Evolutionary conservation across 2,888 invertebrate species (phyloP).

Genomic region (Agrilus biguttatus): DNA sequence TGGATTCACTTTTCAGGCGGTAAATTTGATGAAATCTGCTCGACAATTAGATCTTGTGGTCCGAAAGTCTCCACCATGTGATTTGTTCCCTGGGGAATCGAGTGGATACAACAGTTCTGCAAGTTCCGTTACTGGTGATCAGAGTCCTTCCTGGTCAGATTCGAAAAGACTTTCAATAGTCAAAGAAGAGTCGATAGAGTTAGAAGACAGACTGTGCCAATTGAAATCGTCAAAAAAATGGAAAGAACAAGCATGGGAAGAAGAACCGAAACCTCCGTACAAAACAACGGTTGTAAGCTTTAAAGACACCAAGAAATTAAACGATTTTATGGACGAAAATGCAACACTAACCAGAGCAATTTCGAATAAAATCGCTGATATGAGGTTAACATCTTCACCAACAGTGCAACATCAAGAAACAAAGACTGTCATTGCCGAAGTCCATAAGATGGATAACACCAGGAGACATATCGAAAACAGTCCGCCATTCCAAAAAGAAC

Average conservation of each 20-base stretch:
- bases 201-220: constrained; percentile 36
- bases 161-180: constrained; percentile 56
- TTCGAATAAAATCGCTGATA: constrained; percentile 26
- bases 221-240: constrained; percentile 21
- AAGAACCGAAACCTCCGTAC: constrained; percentile 37
- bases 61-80: constrained; percentile 63
- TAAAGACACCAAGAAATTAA: constrained; percentile 55
- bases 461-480: constrained; percentile 19
- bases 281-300: constrained; percentile 62
- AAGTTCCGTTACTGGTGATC: constrained; percentile 65
- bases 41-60: constrained; percentile 63
- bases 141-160: constrained; percentile 53
- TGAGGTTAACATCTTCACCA: constrained; percentile 25
- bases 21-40: constrained; percentile 64
- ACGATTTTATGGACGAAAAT: constrained; percentile 30
- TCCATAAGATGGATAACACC: constrained; percentile 41
- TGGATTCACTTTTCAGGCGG: constrained; percentile 41
- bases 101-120: constrained; percentile 75
- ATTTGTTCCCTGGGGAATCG: constrained; percentile 67
- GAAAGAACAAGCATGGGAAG: constrained; percentile 38
- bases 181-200: constrained; percentile 52
- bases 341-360: constrained; percentile 18
- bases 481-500: constrained; percentile 26
- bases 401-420: constrained; percentile 28
- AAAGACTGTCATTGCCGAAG: constrained; percentile 62